Base-by-base conservation (phyloP, 2,888 invertebrate species). In the Ametastegia equiseti region DNA sequence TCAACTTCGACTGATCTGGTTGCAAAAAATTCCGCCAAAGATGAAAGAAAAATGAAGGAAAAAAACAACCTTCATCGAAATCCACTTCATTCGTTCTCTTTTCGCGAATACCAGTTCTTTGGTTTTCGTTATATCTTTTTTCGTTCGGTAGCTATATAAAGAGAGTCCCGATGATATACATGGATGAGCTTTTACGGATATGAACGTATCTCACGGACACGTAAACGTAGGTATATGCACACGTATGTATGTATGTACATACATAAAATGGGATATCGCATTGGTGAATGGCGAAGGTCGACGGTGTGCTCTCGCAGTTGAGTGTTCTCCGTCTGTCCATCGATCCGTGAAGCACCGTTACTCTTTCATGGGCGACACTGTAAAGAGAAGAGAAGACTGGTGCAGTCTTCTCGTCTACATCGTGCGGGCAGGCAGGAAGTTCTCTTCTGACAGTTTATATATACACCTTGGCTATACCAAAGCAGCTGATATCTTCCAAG, bases 291-390 rank as follows among this genome's bases (percentile, higher is more conserved):
- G 71, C 47, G 71, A 71, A 71, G 71, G 71, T 30, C 71, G 67
- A 45, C 71, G 71, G 23, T 47, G 71, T 45, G 13, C 47, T 15
- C 47, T 27, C 47, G 39, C n/a, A n/a, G 65, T n/a, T n/a, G 23
- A 39, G 65, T 65, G 65, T 54, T n/a, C n/a, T 42, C 5, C 13
- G 39, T 75, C 27, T 47, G 73, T 73, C 75, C 50, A n/a, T 75
- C 75, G 50, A 75, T 75, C 75, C 36, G 75, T 75, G 50, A 75
- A 75, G 75, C n/a, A 75, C 75, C 75, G 75, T 75, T 75, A 75
- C 54, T 45, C 54, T 54, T 36, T 19, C 30, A 13, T 36, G 75
- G 19, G n/a, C 50, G 30, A 71, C 71, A 47, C 47, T 47, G 2
- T 9, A 6, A 15, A 30, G 30, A 30, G 27, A 6, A 54, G n/a